Base-by-base conservation (phyloP, 2,797 vertebrate genomes). In the Chromis chromis region DNA sequence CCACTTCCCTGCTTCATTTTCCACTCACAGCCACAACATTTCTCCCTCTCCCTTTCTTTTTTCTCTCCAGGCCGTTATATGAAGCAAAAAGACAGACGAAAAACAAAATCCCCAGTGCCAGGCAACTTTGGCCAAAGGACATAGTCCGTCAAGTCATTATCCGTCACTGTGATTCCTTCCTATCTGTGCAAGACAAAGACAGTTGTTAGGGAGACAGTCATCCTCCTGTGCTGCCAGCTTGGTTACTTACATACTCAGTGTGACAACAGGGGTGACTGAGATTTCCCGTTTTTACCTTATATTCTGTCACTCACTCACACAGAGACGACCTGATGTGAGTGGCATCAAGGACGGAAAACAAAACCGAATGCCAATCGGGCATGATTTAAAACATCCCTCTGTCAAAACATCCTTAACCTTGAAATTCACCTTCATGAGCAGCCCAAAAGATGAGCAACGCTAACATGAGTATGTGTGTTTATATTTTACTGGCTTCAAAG, bases 111-210 rank as follows among this genome's bases (percentile, higher is more conserved):
- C 69, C 75, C 70, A 44, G 63, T 57, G 68, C 74, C 57, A 49
- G 59, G 78, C 63, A 81, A 79, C 79, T 86, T 82, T 81, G 83
- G 86, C 87, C 85, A 83, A 86, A 86, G 81, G 84, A 89, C 70
- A 75, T 48, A 64, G 55, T 82, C 73, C 52, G 68, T 90, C 88
- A 81, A 87, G 88, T 91, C 82, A 89, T 89, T 91, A 87, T 90
- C 86, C 87, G 84, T 89, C 88, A 86, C 58, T 54, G 71, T 79
- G 82, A 89, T 80, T 90, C 69, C 72, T 70, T 82, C 62, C 70
- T 86, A 73, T 88, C 73, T 66, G 53, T 66, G 55, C 44, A 54
- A 86, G 82, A 91, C 86, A 88, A 83, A 85, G 81, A 66, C 81
- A 77, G 83, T 86, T 86, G 80, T 85, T 81, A 84, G 70, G 79